Evolutionary conservation across 1,140 invertebrate species (phyloP).

Genomic region (Ganaspis sp.): DNA sequence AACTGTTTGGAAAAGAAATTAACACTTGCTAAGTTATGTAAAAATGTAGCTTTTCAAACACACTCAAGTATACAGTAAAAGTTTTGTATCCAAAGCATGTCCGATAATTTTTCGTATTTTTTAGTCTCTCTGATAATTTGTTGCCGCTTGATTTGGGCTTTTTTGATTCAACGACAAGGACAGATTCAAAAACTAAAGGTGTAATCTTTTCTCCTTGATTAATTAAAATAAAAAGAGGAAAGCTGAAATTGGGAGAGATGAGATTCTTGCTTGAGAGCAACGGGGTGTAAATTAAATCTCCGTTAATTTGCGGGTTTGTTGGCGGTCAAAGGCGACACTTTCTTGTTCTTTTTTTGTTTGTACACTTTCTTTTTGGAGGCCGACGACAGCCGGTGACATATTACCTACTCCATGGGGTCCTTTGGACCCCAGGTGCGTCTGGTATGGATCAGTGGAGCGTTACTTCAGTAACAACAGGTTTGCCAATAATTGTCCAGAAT

Average conservation of each 20-base stretch:
- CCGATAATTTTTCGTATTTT: no score
- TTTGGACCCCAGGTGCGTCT: conserved; percentile 20
- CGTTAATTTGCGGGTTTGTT: conserved; percentile 3
- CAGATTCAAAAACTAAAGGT: not conserved
- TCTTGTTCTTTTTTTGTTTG: conserved; percentile 17
- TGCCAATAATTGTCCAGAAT: conserved; percentile 23
- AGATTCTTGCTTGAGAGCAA: not conserved
- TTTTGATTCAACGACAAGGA: not conserved
- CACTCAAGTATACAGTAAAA: no score
- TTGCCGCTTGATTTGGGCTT: no score
- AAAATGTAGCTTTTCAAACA: no score
- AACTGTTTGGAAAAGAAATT: no score
- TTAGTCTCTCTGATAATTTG: no score
- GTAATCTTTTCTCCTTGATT: not conserved
- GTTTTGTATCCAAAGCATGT: no score
- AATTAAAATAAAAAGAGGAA: not conserved
- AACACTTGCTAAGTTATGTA: no score
- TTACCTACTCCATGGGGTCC: conserved; percentile 28
- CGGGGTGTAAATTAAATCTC: conserved; percentile 14
- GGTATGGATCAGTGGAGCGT: conserved; percentile 27
- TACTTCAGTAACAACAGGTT: conserved; percentile 23
- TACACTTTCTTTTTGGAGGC: conserved; percentile 3
- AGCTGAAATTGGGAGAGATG: not conserved
- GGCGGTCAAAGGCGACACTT: conserved; percentile 16
- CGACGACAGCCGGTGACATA: conserved; percentile 17